Evolutionary conservation across 2,113 vertebrate genomes (phyloP).

Genomic region (Acanthochromis polyacanthus): DNA sequence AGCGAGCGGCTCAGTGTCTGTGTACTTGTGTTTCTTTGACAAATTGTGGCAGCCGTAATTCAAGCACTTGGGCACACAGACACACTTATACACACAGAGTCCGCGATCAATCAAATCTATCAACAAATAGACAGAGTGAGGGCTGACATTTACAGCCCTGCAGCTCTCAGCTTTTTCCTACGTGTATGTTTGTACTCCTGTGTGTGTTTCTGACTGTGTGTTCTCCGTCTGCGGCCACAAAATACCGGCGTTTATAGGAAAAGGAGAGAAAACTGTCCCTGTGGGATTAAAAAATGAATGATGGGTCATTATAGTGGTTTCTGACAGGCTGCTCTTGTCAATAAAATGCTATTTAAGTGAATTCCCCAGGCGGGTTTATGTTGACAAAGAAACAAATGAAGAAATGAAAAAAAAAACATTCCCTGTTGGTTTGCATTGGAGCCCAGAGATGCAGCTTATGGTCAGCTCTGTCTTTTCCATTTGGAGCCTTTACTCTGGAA

Average conservation of each 20-base stretch:
- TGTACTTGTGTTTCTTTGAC: constrained; percentile 11
- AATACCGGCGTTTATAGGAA: background rate
- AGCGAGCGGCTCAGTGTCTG: background rate
- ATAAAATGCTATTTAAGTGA: background rate
- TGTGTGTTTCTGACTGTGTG: constrained; percentile 5
- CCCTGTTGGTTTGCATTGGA: background rate
- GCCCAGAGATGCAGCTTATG: background rate
- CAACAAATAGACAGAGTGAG: constrained; percentile 69
- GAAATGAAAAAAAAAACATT: background rate
- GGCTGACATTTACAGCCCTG: constrained; percentile 74
- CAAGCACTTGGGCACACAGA: background rate
- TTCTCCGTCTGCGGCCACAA: background rate
- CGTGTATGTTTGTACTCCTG: constrained; percentile 12
- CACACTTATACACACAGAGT: constrained; percentile 2
- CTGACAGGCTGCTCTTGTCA: background rate
- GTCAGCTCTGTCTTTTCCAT: background rate
- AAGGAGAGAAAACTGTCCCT: background rate
- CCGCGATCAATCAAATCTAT: constrained; percentile 71
- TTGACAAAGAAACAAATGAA: constrained; percentile 13
- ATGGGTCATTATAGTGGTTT: no score
- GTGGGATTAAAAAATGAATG: background rate
- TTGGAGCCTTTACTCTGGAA: background rate
- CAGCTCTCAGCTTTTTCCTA: constrained; percentile 39
- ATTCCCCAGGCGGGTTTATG: background rate
- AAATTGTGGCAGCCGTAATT: constrained; percentile 34